Evolutionary conservation across 2,113 vertebrate species (phyloP), one percentile per base, ranked within the genome.

Genomic region (Campylomormyrus numenius): DNA sequence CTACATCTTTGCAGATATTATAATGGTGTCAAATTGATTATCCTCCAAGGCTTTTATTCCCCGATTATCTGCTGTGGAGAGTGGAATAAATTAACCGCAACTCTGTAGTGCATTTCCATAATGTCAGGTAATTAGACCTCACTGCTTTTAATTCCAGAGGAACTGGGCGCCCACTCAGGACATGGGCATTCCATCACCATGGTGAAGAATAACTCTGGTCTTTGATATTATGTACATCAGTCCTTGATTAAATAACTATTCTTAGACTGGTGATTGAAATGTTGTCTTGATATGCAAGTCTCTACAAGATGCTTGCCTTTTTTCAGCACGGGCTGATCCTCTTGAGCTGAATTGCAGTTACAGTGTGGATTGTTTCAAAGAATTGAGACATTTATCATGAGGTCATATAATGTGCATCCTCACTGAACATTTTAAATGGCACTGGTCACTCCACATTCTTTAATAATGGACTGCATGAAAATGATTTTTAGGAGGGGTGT

Each of bases 71-170:
- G 46, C 35, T 3, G 53, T 24, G 35, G 70, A 66, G 50, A 58
- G 92, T 93, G 87, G 91, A 94, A 93, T 94, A 94, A 94, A 94
- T 94, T 93, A 95, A 94, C 92, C 90, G 88, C 93, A 92, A 92
- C 39, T 93, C 92, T 94, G 93, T 93, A 94, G 93, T 94, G 93
- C 90, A 92, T 94, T 95, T 95, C 94, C 94, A 95, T 95, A 95
- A 94, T 95, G 94, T 93, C 93, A 94, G 94, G 93, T 95, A 95
- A 95, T 95, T 94, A 96, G 94, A 92, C 93, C 92, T 93, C 89
- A 91, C 94, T 92, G 93, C 93, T 94, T 88, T 94, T 93, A 95
- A 93, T 94, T 93, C 91, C 93, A 92, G 92, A 93, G 92, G 92
- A 94, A 94, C 92, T 92, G 92, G 93, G 92, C 92, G 92, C 49